A percentile compares a stretch with the other conserved stretches of the same genome.
Conservation (phyloP, 2,113 vertebrate genomes). For the Megaleporinus macrocephalus region DNA sequence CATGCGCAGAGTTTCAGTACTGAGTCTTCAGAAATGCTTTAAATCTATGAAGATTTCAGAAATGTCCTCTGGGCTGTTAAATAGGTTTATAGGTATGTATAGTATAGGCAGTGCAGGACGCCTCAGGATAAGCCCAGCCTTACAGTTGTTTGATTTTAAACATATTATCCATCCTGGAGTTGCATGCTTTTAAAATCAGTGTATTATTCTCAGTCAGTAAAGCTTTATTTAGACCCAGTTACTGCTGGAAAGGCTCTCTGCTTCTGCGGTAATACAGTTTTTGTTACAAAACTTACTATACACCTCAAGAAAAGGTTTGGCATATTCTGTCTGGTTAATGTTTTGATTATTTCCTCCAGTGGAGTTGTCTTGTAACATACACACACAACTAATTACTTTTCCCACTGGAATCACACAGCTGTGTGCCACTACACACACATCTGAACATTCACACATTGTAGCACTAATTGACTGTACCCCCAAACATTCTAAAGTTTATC, state of each 20-base stretch:
- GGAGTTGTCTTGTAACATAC: background rate
- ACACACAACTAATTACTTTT: background rate
- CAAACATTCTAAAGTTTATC: background rate
- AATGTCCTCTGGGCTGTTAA: background rate
- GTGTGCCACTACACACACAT: background rate
- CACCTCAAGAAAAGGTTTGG: background rate
- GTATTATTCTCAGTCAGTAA: constrained; percentile 7
- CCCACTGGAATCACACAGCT: background rate
- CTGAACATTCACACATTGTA: background rate
- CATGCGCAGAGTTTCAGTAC: background rate
- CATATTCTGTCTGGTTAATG: background rate
- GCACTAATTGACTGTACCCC: background rate
- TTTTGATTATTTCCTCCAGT: background rate
- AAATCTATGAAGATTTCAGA: background rate
- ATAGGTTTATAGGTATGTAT: background rate
- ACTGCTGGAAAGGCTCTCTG: background rate
- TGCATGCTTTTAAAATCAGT: background rate
- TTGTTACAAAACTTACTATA: background rate
- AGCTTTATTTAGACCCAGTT: background rate
- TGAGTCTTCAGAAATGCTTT: background rate
- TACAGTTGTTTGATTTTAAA: too few species aligned
- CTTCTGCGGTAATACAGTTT: background rate
- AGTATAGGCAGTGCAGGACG: too few species aligned
- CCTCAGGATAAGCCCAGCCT: background rate
- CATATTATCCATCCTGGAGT: too few species aligned